Evolutionary conservation across 2,113 vertebrate genomes (phyloP).

Genomic region (Lagopus muta): DNA sequence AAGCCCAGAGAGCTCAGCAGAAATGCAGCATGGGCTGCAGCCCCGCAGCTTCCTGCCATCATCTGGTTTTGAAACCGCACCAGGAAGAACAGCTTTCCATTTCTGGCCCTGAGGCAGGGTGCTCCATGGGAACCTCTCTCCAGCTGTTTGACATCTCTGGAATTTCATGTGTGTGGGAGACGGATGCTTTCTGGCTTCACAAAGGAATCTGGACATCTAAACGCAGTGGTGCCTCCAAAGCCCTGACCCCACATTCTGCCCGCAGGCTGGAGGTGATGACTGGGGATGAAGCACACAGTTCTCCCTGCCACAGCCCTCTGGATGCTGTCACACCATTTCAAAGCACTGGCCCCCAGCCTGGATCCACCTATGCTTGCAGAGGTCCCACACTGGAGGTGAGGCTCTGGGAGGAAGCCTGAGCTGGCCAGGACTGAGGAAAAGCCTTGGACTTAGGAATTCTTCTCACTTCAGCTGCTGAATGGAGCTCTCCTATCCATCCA

Average conservation of each 20-base stretch:
- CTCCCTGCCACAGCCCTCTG: background rate
- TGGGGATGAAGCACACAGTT: background rate
- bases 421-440: background rate
- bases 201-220: slow-evolving; percentile 31
- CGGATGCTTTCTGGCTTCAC: background rate
- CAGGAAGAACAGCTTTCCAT: background rate
- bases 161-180: slow-evolving; percentile 51
- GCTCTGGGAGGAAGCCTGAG: background rate
- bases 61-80: accelerated
- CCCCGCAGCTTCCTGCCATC: background rate
- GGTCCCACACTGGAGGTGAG: background rate
- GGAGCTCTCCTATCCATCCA: background rate
- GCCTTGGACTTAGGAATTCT: background rate
- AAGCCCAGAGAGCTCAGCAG: accelerated
- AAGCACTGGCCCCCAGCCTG: background rate
- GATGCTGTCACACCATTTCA: background rate
- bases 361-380: background rate
- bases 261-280: accelerated
- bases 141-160: background rate
- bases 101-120: background rate
- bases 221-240: background rate
- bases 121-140: slow-evolving; percentile 41
- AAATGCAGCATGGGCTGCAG: background rate
- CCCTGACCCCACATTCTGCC: background rate
- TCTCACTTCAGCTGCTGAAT: background rate